These are phyloP conservation scores for Carduelis carduelis DNA, from an alignment of 2,797 vertebrate genomes.

Conservation along the genomic window DNA sequence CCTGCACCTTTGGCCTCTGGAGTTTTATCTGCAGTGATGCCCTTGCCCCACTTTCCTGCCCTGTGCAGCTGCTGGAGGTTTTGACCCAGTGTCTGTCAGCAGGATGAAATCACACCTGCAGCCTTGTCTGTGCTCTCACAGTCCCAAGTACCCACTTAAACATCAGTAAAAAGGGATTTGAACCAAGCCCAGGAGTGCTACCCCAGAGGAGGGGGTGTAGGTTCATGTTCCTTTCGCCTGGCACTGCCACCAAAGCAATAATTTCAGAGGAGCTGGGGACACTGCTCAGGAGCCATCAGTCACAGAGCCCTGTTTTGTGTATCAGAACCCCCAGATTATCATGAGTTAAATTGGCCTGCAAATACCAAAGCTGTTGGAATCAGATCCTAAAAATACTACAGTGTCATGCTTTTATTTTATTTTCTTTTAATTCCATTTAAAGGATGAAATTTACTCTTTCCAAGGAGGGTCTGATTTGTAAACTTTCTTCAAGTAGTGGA, in stretches of 20 bases:
- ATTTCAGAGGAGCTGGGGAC: neutral
- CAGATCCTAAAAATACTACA: neutral
- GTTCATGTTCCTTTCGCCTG: neutral
- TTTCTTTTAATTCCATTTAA: neutral
- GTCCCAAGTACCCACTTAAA: neutral
- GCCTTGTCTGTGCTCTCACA: neutral
- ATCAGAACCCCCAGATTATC: neutral
- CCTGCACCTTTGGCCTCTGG: neutral
- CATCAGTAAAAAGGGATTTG: neutral
- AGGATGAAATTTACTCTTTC: neutral
- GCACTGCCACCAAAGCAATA: neutral
- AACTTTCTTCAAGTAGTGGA: neutral
- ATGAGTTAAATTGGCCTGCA: neutral
- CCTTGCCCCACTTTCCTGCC: neutral
- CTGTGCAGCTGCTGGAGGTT: neutral
- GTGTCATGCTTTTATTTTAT: neutral
- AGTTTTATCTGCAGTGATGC: neutral
- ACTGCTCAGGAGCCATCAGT: neutral
- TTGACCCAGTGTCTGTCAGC: neutral
- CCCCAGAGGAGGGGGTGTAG: neutral
- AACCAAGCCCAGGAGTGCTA: rapidly evolving
- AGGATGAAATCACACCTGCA: neutral
- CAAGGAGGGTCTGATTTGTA: neutral
- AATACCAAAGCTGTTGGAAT: neutral
- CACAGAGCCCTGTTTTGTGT: neutral